These are phyloP conservation scores for Lepidocolaptes lacrymiger DNA, from an alignment of 2,797 vertebrate species.

Conservation along the genomic window DNA sequence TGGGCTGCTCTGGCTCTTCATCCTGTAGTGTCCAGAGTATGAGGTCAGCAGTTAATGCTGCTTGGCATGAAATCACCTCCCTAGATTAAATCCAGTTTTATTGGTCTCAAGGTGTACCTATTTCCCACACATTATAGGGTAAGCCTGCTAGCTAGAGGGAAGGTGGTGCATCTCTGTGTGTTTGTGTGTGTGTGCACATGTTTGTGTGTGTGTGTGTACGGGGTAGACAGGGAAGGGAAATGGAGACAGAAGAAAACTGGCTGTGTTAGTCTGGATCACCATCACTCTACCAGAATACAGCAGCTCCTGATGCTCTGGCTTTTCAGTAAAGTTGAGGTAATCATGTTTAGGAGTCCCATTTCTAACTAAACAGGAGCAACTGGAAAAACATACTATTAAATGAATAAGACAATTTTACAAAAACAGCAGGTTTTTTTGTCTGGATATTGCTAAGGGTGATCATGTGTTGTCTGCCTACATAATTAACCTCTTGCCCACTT, in stretches of 20 bases:
- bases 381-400: not conserved
- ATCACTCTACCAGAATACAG: not conserved
- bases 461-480: not conserved
- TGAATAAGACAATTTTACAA: not conserved
- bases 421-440: not conserved
- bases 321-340: not conserved
- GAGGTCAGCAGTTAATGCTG: not conserved
- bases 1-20: not conserved
- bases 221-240: not conserved
- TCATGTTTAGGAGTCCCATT: not conserved
- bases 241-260: not conserved
- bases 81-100: not conserved
- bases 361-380: not conserved
- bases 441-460: not conserved
- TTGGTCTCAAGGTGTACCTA: not conserved
- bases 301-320: not conserved
- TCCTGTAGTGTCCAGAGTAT: too few relatives aligned
- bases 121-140: not conserved
- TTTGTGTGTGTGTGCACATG: fast-evolving
- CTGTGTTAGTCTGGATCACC: not conserved
- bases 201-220: not conserved
- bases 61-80: not conserved
- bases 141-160: not conserved
- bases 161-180: too few relatives aligned
- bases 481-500: slow-evolving; percentile 21